phyloP scores from a whole-genome alignment of 35 echinoderm and acorn worm species.

The Amphiura filiformis region DNA sequence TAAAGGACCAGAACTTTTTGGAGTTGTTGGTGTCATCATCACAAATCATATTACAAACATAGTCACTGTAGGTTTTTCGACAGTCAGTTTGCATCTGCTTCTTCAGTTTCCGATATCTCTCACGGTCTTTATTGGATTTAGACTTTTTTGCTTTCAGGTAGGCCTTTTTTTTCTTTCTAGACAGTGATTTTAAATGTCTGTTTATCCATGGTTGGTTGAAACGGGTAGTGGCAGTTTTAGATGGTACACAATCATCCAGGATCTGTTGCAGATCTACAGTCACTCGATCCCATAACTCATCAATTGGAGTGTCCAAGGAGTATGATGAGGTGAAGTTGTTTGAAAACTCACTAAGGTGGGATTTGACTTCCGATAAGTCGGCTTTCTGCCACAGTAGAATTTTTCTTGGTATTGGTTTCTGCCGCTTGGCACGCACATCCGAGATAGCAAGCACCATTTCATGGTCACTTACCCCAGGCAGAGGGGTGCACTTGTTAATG shows the following conservation, averaged over 20 bases:
- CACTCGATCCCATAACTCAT: not conserved
- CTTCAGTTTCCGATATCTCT: not conserved
- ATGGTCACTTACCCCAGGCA: slow-evolving; percentile 11
- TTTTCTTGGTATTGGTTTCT: not conserved
- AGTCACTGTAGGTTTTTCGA: not conserved
- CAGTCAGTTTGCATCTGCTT: not conserved
- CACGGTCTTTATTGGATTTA: not conserved
- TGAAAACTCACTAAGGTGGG: not conserved
- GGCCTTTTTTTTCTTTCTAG: slow-evolving; percentile 7
- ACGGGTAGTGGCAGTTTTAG: slow-evolving; percentile 20
- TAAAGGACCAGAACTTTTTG: not conserved
- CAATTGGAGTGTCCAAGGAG: not conserved
- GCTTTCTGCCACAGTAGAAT: slow-evolving; percentile 1
- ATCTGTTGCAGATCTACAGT: not conserved
- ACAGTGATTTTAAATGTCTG: not conserved
- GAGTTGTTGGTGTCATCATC: not conserved
- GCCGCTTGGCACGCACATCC: not conserved
- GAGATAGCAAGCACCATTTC: not conserved
- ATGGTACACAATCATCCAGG: slow-evolving; percentile 3
- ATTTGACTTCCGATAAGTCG: not conserved
- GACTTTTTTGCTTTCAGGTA: not conserved
- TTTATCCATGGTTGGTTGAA: slow-evolving; percentile 40
- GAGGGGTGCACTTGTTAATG: not conserved
- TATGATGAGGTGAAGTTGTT: not conserved
- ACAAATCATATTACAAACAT: not conserved